phyloP scores from a whole-genome alignment of 2,888 invertebrate species.

The Strigamia maritima region DNA sequence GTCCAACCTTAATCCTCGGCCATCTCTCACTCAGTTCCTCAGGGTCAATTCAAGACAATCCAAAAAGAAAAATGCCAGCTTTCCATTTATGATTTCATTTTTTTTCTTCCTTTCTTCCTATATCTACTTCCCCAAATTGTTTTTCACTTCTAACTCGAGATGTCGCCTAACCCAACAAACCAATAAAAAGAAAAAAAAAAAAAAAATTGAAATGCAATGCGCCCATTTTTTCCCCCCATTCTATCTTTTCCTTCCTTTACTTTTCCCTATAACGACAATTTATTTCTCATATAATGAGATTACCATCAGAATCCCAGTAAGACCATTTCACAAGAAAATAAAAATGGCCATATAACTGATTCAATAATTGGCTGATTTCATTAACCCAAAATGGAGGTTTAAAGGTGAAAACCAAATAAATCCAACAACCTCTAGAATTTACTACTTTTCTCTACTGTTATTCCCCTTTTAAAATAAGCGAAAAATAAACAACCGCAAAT shows the following conservation, averaged over 20 bases:
- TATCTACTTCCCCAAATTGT: constrained; percentile 16
- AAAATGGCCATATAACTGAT: background rate
- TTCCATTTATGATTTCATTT: constrained; percentile 23
- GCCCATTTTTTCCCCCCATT: background rate
- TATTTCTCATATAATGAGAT: background rate
- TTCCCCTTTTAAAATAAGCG: too few species aligned
- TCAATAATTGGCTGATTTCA: background rate
- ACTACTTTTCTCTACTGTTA: too few species aligned
- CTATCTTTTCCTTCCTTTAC: background rate
- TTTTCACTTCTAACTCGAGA: background rate
- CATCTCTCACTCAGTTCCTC: constrained; percentile 8
- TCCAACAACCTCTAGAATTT: too few species aligned
- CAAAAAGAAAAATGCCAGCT: constrained; percentile 22
- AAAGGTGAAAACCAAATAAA: too few species aligned
- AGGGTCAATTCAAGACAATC: constrained; percentile 19
- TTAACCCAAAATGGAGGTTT: background rate
- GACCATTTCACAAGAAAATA: background rate
- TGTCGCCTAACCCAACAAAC: constrained; percentile 23
- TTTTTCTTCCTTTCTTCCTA: background rate
- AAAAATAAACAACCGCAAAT: too few species aligned
- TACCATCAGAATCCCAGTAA: background rate
- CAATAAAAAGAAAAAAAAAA: background rate
- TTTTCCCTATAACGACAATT: background rate
- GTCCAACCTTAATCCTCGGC: constrained; percentile 7
- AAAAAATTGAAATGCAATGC: constrained; percentile 23